Conservation (phyloP, 2,888 invertebrate genomes). For the Prostheceraeus crozeri region DNA sequence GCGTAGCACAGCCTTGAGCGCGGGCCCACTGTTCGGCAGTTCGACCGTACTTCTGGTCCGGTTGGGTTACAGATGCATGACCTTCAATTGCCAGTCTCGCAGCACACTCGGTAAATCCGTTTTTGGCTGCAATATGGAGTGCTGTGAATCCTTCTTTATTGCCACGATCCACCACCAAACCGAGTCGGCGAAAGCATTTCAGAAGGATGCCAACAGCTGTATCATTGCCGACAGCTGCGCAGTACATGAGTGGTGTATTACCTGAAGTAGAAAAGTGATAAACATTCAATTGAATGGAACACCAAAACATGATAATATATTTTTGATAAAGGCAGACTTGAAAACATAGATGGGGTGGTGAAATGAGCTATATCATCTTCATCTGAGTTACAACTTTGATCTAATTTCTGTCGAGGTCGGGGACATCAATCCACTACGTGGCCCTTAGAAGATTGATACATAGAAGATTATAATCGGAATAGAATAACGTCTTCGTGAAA, state of each 20-base stretch:
- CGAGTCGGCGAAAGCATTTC: slow-evolving; percentile 50
- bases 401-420: too few species aligned
- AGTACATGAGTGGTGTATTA: slow-evolving; percentile 51
- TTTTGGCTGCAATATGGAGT: slow-evolving; percentile 48
- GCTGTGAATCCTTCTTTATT: slow-evolving; percentile 52
- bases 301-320: too few species aligned
- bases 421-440: too few species aligned
- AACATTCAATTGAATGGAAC: neutral
- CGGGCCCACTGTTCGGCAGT: slow-evolving; percentile 50
- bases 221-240: slow-evolving; percentile 51
- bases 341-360: neutral
- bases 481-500: too few species aligned
- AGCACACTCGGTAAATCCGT: slow-evolving; percentile 49
- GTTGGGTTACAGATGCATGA: slow-evolving; percentile 45
- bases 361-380: neutral
- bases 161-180: slow-evolving; percentile 49
- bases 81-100: slow-evolving; percentile 50
- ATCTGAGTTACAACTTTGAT: too few species aligned
- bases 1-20: slow-evolving; percentile 46
- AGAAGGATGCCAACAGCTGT: slow-evolving; percentile 50
- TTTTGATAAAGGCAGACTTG: too few species aligned
- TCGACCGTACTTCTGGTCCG: slow-evolving; percentile 45
- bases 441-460: too few species aligned
- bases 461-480: too few species aligned
- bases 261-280: slow-evolving; percentile 43